Conservation (phyloP, 1,140 invertebrate species). For the Drosophila punjabiensis region DNA sequence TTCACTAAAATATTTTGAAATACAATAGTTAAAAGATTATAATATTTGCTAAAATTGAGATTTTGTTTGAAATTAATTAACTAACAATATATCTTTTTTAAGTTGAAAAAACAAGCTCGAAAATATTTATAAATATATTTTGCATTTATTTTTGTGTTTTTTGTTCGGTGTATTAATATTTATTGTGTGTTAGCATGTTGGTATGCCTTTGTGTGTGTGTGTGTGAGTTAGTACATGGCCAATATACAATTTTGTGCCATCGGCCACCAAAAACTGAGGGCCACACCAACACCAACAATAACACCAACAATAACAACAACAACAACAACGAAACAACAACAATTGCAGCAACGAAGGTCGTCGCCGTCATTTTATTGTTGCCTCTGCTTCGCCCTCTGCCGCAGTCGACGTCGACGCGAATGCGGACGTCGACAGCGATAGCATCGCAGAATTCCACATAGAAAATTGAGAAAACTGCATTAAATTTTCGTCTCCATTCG, state of each 20-base stretch:
- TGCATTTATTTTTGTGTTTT: background rate
- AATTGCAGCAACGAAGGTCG: conserved; percentile 70
- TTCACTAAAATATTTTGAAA: too few species aligned
- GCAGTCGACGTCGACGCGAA: conserved; percentile 16
- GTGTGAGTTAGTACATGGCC: conserved; percentile 38
- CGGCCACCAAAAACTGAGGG: conserved; percentile 49
- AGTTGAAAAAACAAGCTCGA: background rate
- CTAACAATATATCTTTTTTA: background rate
- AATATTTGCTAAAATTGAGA: too few species aligned
- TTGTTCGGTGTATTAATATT: conserved; percentile 18
- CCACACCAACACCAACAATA: conserved; percentile 27
- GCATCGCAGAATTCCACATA: conserved; percentile 65
- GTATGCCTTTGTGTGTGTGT: conserved; percentile 10
- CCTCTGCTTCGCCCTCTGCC: conserved; percentile 25
- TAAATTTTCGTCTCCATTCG: conserved; percentile 68
- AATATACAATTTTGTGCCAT: conserved; percentile 52
- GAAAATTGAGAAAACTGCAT: conserved; percentile 80
- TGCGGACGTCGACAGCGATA: conserved; percentile 26
- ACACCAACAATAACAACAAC: conserved; percentile 10
- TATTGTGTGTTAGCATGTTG: conserved; percentile 9
- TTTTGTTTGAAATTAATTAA: too few species aligned
- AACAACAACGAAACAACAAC: conserved; percentile 14
- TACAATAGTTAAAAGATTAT: too few species aligned
- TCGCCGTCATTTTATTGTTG: conserved; percentile 46
- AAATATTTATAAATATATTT: too few species aligned